phyloP scores from a whole-genome alignment of 2,888 invertebrate species.

The Salticus scenicus region DNA sequence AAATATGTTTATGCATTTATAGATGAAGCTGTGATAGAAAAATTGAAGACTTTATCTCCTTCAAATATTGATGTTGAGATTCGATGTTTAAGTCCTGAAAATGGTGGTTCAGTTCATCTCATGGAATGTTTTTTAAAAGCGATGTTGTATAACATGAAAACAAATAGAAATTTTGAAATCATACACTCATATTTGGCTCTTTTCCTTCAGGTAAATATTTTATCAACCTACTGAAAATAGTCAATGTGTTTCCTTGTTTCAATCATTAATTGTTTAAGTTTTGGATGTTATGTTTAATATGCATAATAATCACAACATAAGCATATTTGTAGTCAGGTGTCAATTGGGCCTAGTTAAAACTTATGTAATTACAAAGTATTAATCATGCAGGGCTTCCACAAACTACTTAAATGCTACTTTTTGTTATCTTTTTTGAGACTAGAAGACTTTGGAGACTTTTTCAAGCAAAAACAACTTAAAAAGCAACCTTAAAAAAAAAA shows the following conservation, averaged over 20 bases:
- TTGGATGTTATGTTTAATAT: not conserved
- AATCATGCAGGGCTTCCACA: not conserved
- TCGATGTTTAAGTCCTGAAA: conserved; percentile 84
- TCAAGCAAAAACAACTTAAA: too few relatives aligned
- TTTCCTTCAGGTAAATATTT: conserved; percentile 85
- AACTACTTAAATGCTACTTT: too few relatives aligned
- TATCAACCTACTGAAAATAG: not conserved
- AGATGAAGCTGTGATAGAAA: conserved; percentile 79
- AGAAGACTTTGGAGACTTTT: too few relatives aligned
- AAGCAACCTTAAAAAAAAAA: too few relatives aligned
- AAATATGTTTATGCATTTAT: not conserved
- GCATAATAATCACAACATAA: not conserved
- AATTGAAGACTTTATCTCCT: conserved; percentile 84
- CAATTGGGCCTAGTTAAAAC: not conserved
- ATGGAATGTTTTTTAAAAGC: conserved; percentile 87
- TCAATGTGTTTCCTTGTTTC: not conserved
- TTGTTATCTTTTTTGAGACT: too few relatives aligned
- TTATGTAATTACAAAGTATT: not conserved
- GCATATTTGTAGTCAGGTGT: too few relatives aligned
- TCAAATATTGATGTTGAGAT: conserved; percentile 92
- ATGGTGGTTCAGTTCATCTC: conserved; percentile 82
- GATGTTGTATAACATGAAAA: conserved; percentile 83
- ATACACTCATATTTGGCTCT: conserved; percentile 91
- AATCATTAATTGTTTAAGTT: not conserved
- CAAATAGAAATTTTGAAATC: conserved; percentile 90